Evolutionary conservation across 2,797 vertebrate species (phyloP), one percentile per base, ranked within the genome.

Genomic region (Cottoperca gobio): DNA sequence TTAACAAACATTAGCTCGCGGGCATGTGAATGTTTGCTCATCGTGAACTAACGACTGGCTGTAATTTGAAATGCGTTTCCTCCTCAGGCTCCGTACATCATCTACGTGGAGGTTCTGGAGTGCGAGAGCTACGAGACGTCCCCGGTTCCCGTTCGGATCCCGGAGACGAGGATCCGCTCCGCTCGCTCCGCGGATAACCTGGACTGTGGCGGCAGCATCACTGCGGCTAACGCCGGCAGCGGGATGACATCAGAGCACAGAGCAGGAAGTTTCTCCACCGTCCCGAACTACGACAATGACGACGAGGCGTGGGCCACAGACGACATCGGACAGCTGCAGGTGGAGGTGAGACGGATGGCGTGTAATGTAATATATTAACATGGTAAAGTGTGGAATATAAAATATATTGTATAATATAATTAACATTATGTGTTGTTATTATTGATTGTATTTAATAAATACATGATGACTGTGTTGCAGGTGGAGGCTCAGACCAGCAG

Each of bases 291-390:
- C 2, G 97, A 99, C 94, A 97, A 98, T 0, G 97, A 99, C 1
- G 97, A 99, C 0, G 97, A 99, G 86, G 97, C 97, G 16, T 99
- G 97, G 97, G 96, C 97, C 0, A 97, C 97, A 50, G 97, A 99
- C 0, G 97, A 99, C 70, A 98, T 99, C 1, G 97, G 96, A 42
- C 96, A 99, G 86, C 95, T 99, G 74, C 97, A 99, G 87, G 97
- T 99, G 76, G 97, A 98, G 97, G 88, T 82, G 55, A 59, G 61
- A 31, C 3, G 28, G 28, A 28, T 6, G 28, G 28, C 23, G 23
- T 26, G 26, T 26, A 5, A 26, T 26, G 26, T 2, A 33, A 33
- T 33, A 8, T 33, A 8, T 6, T 33, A 8, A 33, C n/a, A n/a
- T n/a, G n/a, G n/a, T n/a, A n/a, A n/a, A n/a, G n/a, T n/a, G n/a